These are phyloP conservation scores for Ophioderma brevispina DNA, from an alignment of 35 echinoderm and acorn worm species.

Conservation along the genomic window DNA sequence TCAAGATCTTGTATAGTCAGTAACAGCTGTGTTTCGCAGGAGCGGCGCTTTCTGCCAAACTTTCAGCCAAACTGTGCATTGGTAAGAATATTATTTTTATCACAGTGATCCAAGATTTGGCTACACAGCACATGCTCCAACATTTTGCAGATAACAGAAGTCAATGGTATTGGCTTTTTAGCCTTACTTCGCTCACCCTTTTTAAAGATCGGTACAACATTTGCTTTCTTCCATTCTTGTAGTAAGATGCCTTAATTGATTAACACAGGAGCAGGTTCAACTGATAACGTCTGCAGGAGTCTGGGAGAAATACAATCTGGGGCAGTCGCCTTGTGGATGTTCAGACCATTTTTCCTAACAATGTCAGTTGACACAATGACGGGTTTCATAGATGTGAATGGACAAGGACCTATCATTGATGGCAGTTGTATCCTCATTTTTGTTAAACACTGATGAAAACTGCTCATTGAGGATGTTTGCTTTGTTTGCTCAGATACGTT, in stretches of 20 bases:
- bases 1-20: slow-evolving; percentile 35
- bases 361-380: too few relatives aligned
- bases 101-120: slow-evolving; percentile 33
- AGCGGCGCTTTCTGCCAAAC: slow-evolving; percentile 29
- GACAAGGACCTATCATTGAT: too few relatives aligned
- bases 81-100: slow-evolving; percentile 38
- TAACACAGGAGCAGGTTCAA: slow-evolving; percentile 27
- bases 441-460: too few relatives aligned
- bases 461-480: too few relatives aligned
- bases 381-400: too few relatives aligned
- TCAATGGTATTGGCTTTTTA: slow-evolving; percentile 60
- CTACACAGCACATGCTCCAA: slow-evolving; percentile 56
- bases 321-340: slow-evolving; percentile 15
- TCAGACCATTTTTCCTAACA: slow-evolving; percentile 11
- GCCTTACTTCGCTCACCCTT: slow-evolving; percentile 49
- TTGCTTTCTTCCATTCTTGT: slow-evolving; percentile 53
- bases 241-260: slow-evolving; percentile 43
- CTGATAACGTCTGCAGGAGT: slow-evolving; percentile 32
- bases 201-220: slow-evolving; percentile 44
- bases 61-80: slow-evolving; percentile 53
- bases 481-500: too few relatives aligned
- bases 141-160: slow-evolving; percentile 54
- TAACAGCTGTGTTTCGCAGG: slow-evolving; percentile 40
- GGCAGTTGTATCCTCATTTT: too few relatives aligned
- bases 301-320: slow-evolving; percentile 21